Base-by-base conservation (phyloP, 2,113 vertebrate species). In the Astatoreochromis straeleni region DNA sequence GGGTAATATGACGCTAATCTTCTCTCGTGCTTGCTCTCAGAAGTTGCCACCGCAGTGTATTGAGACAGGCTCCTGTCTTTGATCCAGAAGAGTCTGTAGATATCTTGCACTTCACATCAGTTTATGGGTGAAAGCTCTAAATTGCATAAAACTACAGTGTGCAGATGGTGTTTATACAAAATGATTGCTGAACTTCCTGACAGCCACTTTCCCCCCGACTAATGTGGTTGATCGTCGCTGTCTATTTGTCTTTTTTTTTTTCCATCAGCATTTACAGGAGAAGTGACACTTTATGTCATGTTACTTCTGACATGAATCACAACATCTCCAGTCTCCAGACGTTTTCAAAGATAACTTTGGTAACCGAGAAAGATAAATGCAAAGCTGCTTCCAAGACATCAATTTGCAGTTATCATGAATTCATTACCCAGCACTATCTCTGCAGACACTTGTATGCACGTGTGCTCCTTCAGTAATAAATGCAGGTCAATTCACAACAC, bases 1-100 rank as follows among this genome's bases (percentile, higher is more conserved):
- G 40, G 7, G 68, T 84, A 89, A 91, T 35, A 42, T 85, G 84
- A 86, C 81, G 90, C 83, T 92, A 91, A 93, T 92, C 88, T 87
- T 83, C 79, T 24, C 85, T 84, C 26, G 26, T 12, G 16, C 42
- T 31, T 47, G 4, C 42, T 53, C 85, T 87, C 68, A 55, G 81
- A 89, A 91, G 75, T 91, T 87, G 60, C 63, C 85, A 88, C 75
- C 55, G 17, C 79, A 55, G 81, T 86, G 86, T 85, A 91, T 85
- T 88, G 54, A 81, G 90, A 91, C 81, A 85, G 82, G 85, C 86
- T 88, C 84, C 82, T 79, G 45, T 26, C 78, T 93, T 88, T 93
- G 88, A 92, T 92, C 87, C 85, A 53, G 83, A 80, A 35, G 45
- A 80, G 38, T 91, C 63, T 65, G 31, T 79, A 53, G 49, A 88